Evolutionary conservation across 1,140 invertebrate species (phyloP), one percentile per base, ranked within the genome.

Genomic region (Nasonia giraulti): DNA sequence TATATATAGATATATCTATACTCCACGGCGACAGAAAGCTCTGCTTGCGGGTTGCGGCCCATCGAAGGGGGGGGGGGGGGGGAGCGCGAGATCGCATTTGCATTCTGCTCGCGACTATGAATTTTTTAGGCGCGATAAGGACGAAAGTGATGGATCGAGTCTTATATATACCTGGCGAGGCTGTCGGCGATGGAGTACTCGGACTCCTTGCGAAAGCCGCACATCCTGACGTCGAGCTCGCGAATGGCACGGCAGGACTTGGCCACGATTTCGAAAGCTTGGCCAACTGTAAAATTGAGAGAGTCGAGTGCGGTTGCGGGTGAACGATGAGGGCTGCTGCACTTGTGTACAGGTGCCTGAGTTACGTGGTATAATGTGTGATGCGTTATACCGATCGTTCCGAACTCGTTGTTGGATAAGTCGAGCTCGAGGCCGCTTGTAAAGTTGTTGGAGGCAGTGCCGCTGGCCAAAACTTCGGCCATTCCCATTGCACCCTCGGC

Each of bases 341-440:
- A 62, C 55, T 6, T 14, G 55, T 31, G 68, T 31, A 31, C 7
- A n/a, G n/a, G n/a, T n/a, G n/a, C n/a, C n/a, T n/a, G n/a, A n/a
- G n/a, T n/a, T n/a, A n/a, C n/a, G n/a, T n/a, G n/a, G n/a, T n/a
- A n/a, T n/a, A n/a, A n/a, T n/a, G n/a, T n/a, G n/a, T 23, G 23
- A 23, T 23, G 23, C 1, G 27, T 27, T 55, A 62, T 84, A 92
- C 91, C 90, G 33, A 85, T 88, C 12, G 85, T 31, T 33, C 90
- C 90, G 40, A 92, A 88, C 62, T 90, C 47, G 75, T 92, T 92
- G 86, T 92, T 92, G 0, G 91, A 90, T 11, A 90, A 68, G 74
- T 91, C 89, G 14, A 92, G 74, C 37, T 74, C 55, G 8, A 92
- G 85, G 3, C 11, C 84, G 40, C 85, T 37, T 8, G 5, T 20